Evolutionary conservation across 53 echinoderm and acorn worm genomes (phyloP).

Genomic region (Henricia sp.): DNA sequence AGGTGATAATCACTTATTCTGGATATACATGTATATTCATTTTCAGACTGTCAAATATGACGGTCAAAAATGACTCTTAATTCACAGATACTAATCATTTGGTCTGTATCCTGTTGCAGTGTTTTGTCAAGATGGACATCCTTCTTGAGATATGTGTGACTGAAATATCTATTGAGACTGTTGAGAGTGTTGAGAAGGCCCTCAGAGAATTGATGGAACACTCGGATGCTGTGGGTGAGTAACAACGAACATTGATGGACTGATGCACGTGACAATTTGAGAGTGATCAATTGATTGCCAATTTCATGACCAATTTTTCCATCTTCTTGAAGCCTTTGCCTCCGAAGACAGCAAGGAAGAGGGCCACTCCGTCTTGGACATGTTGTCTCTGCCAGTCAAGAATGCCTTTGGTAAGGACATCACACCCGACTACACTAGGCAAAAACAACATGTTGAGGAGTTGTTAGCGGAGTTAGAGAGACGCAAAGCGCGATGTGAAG

Average conservation of each 20-base stretch:
- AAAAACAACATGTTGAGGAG: slow-evolving; percentile 76
- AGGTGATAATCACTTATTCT: too few species aligned
- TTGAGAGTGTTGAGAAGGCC: slow-evolving; percentile 83
- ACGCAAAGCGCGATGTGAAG: slow-evolving; percentile 67
- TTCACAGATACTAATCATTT: too few species aligned
- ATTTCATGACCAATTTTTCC: not conserved
- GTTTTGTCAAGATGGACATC: slow-evolving; percentile 80
- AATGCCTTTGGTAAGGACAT: slow-evolving; percentile 97
- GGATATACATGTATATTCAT: too few species aligned
- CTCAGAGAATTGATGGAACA: slow-evolving; percentile 71
- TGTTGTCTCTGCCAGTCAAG: slow-evolving; percentile 83
- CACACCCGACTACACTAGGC: slow-evolving; percentile 77
- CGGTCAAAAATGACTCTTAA: too few species aligned
- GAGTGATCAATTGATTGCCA: too few species aligned
- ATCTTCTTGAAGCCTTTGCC: slow-evolving; percentile 52
- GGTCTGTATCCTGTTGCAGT: slow-evolving; percentile 49
- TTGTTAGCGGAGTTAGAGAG: slow-evolving; percentile 82
- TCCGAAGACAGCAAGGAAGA: slow-evolving; percentile 81
- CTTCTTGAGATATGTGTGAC: slow-evolving; percentile 78
- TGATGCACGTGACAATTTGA: not conserved
- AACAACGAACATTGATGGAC: too few species aligned
- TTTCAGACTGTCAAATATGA: too few species aligned
- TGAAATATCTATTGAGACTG: slow-evolving; percentile 83
- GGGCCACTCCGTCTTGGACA: slow-evolving; percentile 81
- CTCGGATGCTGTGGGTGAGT: slow-evolving; percentile 81